Conservation (phyloP, 2,797 vertebrate species). For the Oreochromis grahami region DNA sequence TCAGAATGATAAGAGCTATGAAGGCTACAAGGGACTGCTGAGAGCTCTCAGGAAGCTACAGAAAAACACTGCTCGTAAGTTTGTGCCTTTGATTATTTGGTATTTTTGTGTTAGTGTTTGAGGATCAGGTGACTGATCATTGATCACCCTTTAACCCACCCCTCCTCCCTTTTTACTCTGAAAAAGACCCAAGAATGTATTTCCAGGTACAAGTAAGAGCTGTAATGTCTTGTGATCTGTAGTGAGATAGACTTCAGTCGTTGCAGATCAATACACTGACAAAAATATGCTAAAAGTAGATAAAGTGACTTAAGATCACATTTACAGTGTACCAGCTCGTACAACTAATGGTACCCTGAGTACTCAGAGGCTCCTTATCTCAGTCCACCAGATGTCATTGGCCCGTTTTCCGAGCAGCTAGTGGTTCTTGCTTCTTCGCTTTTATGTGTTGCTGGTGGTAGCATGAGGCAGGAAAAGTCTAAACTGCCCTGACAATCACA, state of each 20-base stretch:
- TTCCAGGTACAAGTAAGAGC: background rate
- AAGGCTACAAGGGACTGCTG: conserved; percentile 83
- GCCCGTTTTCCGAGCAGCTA: background rate
- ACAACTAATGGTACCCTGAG: background rate
- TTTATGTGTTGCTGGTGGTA: background rate
- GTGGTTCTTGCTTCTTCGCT: background rate
- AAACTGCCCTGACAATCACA: background rate
- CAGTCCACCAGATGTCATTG: background rate
- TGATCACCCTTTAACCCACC: background rate
- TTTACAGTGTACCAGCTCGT: background rate
- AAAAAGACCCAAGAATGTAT: background rate
- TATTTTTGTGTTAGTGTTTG: background rate
- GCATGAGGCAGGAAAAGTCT: background rate
- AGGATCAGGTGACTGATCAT: background rate
- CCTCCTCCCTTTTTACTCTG: background rate
- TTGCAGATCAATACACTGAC: background rate
- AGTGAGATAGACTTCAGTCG: background rate
- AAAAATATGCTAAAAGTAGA: background rate
- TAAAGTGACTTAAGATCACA: background rate
- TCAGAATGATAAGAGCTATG: conserved; percentile 88
- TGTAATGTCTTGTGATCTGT: background rate
- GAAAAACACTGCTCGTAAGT: conserved; percentile 80
- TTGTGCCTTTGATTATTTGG: background rate
- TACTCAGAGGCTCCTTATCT: conserved; percentile 19
- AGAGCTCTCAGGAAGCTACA: conserved; percentile 81